These are phyloP conservation scores for Drosophila bifasciata DNA, from an alignment of 1,140 invertebrate genomes.

Conservation along the genomic window DNA sequence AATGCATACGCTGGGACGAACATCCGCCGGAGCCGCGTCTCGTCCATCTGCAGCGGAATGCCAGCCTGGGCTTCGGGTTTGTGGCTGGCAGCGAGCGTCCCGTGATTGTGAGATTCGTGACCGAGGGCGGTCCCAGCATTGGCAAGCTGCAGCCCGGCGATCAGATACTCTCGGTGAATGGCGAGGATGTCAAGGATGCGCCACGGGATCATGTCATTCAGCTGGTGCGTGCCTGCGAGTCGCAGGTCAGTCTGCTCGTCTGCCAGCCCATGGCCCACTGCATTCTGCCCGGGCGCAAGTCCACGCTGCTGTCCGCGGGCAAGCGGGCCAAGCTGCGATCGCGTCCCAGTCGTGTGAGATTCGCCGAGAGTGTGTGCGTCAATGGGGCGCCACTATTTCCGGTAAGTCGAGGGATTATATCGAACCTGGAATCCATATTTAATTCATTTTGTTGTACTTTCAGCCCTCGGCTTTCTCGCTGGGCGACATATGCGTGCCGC, in stretches of 20 bases:
- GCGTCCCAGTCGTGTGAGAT: conserved; percentile 93
- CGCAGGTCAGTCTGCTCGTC: conserved; percentile 90
- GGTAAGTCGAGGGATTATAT: conserved; percentile 84
- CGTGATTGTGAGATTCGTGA: conserved; percentile 94
- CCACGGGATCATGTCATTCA: conserved; percentile 95
- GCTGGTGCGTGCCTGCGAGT: conserved; percentile 91
- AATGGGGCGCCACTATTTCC: conserved; percentile 92
- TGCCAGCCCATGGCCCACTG: conserved; percentile 91
- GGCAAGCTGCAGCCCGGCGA: conserved; percentile 94
- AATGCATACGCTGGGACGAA: conserved; percentile 86
- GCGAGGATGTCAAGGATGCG: conserved; percentile 93
- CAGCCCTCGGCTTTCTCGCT: conserved; percentile 91
- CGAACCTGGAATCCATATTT: neutral
- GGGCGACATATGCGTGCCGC: conserved; percentile 92
- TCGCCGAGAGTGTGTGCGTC: conserved; percentile 94
- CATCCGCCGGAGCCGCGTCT: conserved; percentile 90
- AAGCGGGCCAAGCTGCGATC: conserved; percentile 92
- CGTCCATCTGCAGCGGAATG: conserved; percentile 89
- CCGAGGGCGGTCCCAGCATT: conserved; percentile 94
- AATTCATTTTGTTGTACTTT: neutral
- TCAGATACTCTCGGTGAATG: conserved; percentile 95
- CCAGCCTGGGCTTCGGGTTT: conserved; percentile 95
- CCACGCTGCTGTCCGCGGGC: conserved; percentile 92
- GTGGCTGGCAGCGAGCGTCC: conserved; percentile 96
- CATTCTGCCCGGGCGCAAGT: conserved; percentile 89